Conservation (phyloP, 2,888 invertebrate species). For the Cerastis rubricosa region DNA sequence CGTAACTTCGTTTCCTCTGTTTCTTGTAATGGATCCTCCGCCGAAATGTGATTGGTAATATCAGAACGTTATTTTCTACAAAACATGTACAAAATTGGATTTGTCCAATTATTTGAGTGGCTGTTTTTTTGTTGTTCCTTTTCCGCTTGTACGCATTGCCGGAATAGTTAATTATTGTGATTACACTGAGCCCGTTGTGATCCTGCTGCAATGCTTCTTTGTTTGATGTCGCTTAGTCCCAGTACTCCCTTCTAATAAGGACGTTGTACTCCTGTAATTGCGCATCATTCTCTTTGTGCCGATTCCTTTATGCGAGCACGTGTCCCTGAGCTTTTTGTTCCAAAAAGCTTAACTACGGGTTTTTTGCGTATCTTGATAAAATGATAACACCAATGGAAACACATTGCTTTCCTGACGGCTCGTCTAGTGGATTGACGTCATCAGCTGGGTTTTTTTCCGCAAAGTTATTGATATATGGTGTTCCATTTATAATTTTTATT, state of each 20-base stretch:
- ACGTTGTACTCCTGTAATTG: conserved; percentile 27
- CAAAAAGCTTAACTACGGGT: background rate
- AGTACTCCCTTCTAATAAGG: conserved; percentile 27
- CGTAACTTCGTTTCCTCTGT: conserved; percentile 44
- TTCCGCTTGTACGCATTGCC: conserved; percentile 6
- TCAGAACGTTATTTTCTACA: conserved; percentile 37
- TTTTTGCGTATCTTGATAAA: conserved; percentile 30
- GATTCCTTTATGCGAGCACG: conserved; percentile 11
- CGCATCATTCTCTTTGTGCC: conserved; percentile 29
- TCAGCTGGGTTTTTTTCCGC: conserved; percentile 51
- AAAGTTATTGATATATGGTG: conserved; percentile 50
- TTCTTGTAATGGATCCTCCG: conserved; percentile 42
- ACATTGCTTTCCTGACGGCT: conserved; percentile 49
- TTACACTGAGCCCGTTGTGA: background rate
- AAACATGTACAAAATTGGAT: conserved; percentile 48
- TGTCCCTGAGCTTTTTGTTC: conserved; percentile 17
- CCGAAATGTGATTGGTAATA: conserved; percentile 51
- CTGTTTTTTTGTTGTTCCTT: conserved; percentile 30
- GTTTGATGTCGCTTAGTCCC: conserved; percentile 28
- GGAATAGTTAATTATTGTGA: conserved; percentile 20
- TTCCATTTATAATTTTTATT: conserved; percentile 26
- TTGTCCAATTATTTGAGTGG: conserved; percentile 36
- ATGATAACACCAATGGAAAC: conserved; percentile 59
- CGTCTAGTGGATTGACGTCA: conserved; percentile 62
- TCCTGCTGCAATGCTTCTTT: conserved; percentile 29